phyloP scores from a whole-genome alignment of 2,888 invertebrate species.

The Drosophila histrio region DNA sequence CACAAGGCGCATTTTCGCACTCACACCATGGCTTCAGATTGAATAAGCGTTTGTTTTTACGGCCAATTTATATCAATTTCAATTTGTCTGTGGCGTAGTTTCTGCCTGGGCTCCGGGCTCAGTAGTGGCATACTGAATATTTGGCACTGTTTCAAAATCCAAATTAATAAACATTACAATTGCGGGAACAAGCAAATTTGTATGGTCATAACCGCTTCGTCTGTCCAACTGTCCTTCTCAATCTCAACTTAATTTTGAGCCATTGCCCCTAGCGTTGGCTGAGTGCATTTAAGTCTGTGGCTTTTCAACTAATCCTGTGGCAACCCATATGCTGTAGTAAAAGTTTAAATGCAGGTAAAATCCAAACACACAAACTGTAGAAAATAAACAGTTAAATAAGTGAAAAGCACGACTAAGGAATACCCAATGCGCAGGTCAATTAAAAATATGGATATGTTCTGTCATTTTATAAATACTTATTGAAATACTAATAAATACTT shows the following conservation, averaged over 20 bases:
- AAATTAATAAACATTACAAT: slow-evolving; percentile 67
- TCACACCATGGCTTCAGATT: background rate
- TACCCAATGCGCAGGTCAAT: background rate
- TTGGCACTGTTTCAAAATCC: slow-evolving; percentile 61
- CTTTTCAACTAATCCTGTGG: slow-evolving; percentile 37
- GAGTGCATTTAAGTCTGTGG: slow-evolving; percentile 61
- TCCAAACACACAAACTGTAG: slow-evolving; percentile 22
- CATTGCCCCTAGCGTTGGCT: slow-evolving; percentile 17
- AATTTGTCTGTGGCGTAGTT: slow-evolving; percentile 54
- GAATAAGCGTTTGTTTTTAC: slow-evolving; percentile 18
- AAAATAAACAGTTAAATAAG: background rate
- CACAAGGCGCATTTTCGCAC: slow-evolving; percentile 84
- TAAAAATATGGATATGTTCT: too few species aligned
- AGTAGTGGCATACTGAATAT: slow-evolving; percentile 2
- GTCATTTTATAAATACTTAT: too few species aligned
- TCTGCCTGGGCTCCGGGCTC: slow-evolving; percentile 22
- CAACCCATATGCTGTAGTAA: slow-evolving; percentile 43
- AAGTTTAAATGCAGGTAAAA: slow-evolving; percentile 60
- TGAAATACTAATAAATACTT: too few species aligned
- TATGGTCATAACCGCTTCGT: slow-evolving; percentile 61
- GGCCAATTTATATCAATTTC: slow-evolving; percentile 55
- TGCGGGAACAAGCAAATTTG: slow-evolving; percentile 67
- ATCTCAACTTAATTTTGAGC: background rate
- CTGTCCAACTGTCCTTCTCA: background rate
- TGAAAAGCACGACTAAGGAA: background rate